Base-by-base conservation (phyloP, 1,140 invertebrate genomes). In the Sesamia nonagrioides region DNA sequence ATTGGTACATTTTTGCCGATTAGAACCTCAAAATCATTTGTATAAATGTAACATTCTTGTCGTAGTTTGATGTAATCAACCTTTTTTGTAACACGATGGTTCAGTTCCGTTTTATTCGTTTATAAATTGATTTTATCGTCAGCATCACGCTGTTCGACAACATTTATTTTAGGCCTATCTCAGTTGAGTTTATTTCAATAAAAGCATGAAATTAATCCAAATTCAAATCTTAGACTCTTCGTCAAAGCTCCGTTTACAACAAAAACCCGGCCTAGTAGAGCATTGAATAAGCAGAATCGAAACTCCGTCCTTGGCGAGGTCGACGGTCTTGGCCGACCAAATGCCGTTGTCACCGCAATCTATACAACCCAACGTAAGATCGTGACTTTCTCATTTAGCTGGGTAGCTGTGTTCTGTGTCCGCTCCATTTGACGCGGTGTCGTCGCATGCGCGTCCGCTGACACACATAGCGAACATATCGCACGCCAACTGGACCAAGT, bases 401-500 rank as follows among this genome's bases (percentile, higher is more conserved):
- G 84, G 73, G 74, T 82, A 77, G 60, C 56, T 79, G 56, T 72
- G 75, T 72, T 45, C 77, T 78, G 83, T 89, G 88, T 92, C 91
- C 92, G 92, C 87, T 92, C 92, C 89, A 93, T 92, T 94, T 94
- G 90, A 88, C 56, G 63, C 60, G 78, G 56, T 77, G 33, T 85
- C 78, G 63, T 45, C 84, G 86, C 84, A 80, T 84, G 84, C 81
- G 87, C 89, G 91, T 94, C 92, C 92, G 92, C 86, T 87, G 90
- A 88, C 92, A 91, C 82, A 94, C 92, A 94, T 93, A 92, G 89
- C 89, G 83, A 33, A 89, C 92, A 92, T 94, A 94, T 93, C 87
- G 93, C 93, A 94, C 92, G 82, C 78, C 84, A 93, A 93, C 85
- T 92, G 84, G 91, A 92, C 88, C 89, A 88, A 77, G 81, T 78